Evolutionary conservation across 2,113 vertebrate genomes (phyloP).

Genomic region (Chitala chitala): DNA sequence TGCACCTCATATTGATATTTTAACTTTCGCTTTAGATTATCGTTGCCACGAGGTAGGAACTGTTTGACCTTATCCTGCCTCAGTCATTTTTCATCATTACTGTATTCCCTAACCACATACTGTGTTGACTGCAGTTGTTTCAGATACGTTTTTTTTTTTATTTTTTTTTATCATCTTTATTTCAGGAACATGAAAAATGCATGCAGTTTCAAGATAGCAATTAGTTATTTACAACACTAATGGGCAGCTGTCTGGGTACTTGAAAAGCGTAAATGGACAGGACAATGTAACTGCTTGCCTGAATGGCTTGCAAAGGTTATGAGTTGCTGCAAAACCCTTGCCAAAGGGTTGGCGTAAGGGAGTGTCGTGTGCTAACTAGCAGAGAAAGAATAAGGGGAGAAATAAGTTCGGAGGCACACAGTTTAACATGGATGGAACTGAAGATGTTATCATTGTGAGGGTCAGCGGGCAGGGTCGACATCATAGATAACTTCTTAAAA

Average conservation of each 20-base stretch:
- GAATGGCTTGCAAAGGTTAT: not conserved
- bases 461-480: no score
- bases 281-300: not conserved
- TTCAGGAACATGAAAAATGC: not conserved
- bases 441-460: no score
- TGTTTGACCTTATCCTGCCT: not conserved
- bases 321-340: not conserved
- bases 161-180: not conserved
- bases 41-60: not conserved
- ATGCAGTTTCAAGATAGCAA: not conserved
- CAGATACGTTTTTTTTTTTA: not conserved
- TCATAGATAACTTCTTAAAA: no score
- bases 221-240: not conserved
- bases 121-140: not conserved
- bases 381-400: no score
- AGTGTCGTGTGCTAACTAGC: not conserved
- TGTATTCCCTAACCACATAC: not conserved
- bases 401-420: no score
- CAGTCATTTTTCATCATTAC: not conserved
- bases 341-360: not conserved
- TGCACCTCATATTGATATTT: not conserved
- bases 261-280: not conserved
- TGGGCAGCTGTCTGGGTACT: not conserved
- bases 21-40: not conserved
- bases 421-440: no score